Conservation (phyloP, 2,113 vertebrate species). For the Cepphus grylle region DNA sequence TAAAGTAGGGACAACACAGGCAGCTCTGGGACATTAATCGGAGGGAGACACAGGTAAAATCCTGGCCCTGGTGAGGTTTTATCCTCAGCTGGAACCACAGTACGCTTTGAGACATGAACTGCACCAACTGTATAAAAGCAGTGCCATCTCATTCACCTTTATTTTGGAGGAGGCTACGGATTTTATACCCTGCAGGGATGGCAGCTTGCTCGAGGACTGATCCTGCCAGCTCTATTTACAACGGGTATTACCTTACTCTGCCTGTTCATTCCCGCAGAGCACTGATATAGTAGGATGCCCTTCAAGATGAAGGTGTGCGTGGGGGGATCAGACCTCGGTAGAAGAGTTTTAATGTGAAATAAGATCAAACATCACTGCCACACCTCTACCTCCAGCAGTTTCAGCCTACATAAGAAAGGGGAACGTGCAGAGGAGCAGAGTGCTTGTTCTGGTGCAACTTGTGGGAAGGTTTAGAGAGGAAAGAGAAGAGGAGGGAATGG, state of each 20-base stretch:
- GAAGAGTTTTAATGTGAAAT: constrained; percentile 25
- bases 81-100: background rate
- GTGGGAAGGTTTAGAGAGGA: background rate
- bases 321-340: background rate
- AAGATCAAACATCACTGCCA: constrained; percentile 47
- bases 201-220: background rate
- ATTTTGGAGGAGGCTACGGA: constrained; percentile 13
- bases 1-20: background rate
- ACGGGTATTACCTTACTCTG: background rate
- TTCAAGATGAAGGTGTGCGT: constrained; percentile 43
- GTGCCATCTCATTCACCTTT: background rate
- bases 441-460: background rate
- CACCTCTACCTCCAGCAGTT: constrained; percentile 51
- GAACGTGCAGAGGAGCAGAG: constrained; percentile 40
- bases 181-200: background rate
- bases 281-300: background rate
- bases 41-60: background rate
- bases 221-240: background rate
- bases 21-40: background rate
- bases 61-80: background rate
- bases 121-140: background rate
- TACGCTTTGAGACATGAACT: background rate
- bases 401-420: constrained; percentile 6
- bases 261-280: constrained; percentile 16
- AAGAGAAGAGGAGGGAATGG: background rate